Conservation (phyloP, 2,888 invertebrate species). For the Atethmia centrago region DNA sequence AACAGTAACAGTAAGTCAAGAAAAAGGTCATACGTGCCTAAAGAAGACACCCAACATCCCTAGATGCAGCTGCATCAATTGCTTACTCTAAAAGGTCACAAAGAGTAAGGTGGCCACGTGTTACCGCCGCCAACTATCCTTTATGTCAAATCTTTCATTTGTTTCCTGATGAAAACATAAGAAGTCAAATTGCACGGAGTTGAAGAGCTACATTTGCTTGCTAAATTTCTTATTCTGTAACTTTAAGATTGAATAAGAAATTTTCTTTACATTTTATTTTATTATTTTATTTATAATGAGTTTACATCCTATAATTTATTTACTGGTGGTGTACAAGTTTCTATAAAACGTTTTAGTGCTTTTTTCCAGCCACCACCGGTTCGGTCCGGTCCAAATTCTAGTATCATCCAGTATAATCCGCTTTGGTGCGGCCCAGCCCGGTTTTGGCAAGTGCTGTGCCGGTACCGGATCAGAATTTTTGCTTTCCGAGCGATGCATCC, state of each 20-base stretch:
- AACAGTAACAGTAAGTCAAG: no score
- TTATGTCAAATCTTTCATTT: neutral
- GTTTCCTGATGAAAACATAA: neutral
- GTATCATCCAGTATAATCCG: constrained; percentile 74
- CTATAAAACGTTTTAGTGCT: constrained; percentile 44
- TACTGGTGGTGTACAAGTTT: constrained; percentile 1
- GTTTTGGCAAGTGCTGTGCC: constrained; percentile 61
- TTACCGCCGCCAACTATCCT: neutral
- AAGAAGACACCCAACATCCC: neutral
- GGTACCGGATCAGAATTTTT: constrained; percentile 51
- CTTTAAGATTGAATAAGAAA: neutral
- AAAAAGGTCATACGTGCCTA: neutral
- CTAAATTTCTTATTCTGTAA: neutral
- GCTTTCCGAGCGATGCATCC: constrained; percentile 21
- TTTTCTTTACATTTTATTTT: neutral
- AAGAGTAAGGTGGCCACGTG: neutral
- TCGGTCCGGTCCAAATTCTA: constrained; percentile 58
- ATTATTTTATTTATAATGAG: no score
- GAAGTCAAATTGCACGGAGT: neutral
- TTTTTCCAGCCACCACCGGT: constrained; percentile 43
- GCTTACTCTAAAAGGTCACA: constrained; percentile 10
- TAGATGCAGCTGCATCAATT: constrained; percentile 9
- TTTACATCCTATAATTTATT: constrained; percentile 16
- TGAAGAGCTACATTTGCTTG: neutral
- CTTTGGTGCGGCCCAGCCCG: constrained; percentile 61